These are phyloP conservation scores for Dendrolimus pini DNA, from an alignment of 2,888 invertebrate species.

Conservation along the genomic window DNA sequence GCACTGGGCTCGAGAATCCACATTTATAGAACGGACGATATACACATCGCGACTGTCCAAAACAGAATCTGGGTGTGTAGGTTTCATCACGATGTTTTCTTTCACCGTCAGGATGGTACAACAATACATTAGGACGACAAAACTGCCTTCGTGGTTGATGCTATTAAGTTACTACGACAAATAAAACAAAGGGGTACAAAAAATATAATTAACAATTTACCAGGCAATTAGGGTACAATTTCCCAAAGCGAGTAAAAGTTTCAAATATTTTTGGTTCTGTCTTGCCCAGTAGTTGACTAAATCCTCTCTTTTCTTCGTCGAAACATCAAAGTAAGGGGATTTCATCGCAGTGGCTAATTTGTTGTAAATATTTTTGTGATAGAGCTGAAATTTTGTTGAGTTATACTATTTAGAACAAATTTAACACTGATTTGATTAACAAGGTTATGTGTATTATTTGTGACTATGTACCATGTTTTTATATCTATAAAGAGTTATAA, in stretches of 20 bases:
- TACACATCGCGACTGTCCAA: too few relatives aligned
- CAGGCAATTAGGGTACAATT: conserved; percentile 45
- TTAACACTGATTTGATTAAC: not conserved
- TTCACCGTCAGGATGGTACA: too few relatives aligned
- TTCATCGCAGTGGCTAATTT: conserved; percentile 47
- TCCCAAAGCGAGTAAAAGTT: conserved; percentile 41
- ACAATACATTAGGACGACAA: too few relatives aligned
- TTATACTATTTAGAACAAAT: too few relatives aligned
- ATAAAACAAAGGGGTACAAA: too few relatives aligned
- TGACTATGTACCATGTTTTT: conserved; percentile 39
- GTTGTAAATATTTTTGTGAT: conserved; percentile 37
- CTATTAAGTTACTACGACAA: too few relatives aligned
- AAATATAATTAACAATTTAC: conserved; percentile 23
- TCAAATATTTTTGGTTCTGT: conserved; percentile 40
- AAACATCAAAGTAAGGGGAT: conserved; percentile 45
- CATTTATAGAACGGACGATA: too few relatives aligned
- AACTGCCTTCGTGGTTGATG: too few relatives aligned
- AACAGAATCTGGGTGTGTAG: too few relatives aligned
- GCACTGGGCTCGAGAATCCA: too few relatives aligned
- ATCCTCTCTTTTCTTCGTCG: conserved; percentile 33
- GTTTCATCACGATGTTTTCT: too few relatives aligned
- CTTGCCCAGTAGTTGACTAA: conserved; percentile 40
- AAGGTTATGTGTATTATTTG: not conserved
- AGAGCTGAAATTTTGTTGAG: conserved; percentile 21
- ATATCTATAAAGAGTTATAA: conserved; percentile 44